Conservation (phyloP, 2,113 vertebrate genomes). For the Thalassoma bifasciatum region DNA sequence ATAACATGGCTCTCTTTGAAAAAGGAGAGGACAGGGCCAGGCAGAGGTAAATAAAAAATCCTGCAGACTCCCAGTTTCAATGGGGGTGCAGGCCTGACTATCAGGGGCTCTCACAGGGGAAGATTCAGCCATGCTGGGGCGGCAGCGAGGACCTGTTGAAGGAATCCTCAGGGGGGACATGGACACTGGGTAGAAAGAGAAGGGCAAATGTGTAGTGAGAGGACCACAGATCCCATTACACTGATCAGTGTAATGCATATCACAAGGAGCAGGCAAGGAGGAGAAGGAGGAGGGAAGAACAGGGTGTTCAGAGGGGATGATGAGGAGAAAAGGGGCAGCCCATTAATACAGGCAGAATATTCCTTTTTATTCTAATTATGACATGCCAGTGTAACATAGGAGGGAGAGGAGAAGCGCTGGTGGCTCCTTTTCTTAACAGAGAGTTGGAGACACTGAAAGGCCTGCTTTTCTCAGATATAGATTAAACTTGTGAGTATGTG, state of each 20-base stretch:
- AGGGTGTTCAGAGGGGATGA: slow-evolving; percentile 32
- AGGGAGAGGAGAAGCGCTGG: slow-evolving; percentile 38
- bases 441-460: slow-evolving; percentile 10
- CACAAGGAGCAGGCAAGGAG: slow-evolving; percentile 29
- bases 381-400: slow-evolving; percentile 44
- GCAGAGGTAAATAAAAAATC: slow-evolving; percentile 72
- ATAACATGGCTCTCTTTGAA: slow-evolving; percentile 70
- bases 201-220: slow-evolving; percentile 71
- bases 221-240: slow-evolving; percentile 66
- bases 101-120: slow-evolving; percentile 38
- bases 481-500: slow-evolving; percentile 18
- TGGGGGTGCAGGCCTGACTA: slow-evolving; percentile 56
- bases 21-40: slow-evolving; percentile 45
- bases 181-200: slow-evolving; percentile 67
- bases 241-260: slow-evolving; percentile 59
- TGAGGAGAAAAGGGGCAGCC: slow-evolving; percentile 29
- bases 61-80: slow-evolving; percentile 68
- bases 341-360: slow-evolving; percentile 74
- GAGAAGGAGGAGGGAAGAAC: slow-evolving; percentile 21
- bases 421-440: slow-evolving; percentile 36
- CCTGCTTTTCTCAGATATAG: slow-evolving; percentile 34
- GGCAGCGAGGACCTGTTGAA: slow-evolving; percentile 45
- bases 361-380: slow-evolving; percentile 74
- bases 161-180: slow-evolving; percentile 34
- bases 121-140: slow-evolving; percentile 25